phyloP scores from a whole-genome alignment of 1,140 invertebrate genomes.

The Atta texana region DNA sequence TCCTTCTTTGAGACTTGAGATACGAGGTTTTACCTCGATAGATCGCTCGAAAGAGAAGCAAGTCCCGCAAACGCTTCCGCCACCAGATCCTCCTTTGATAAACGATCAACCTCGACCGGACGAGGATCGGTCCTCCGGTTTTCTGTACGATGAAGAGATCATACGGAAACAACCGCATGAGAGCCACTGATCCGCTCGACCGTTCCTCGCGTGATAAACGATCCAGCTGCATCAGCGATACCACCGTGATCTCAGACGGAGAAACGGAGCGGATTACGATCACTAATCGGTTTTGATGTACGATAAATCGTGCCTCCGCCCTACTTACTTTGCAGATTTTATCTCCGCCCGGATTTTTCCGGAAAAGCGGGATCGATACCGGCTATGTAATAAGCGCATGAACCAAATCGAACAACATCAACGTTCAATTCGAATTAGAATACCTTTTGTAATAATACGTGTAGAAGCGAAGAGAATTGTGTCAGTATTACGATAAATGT shows the following conservation, averaged over 20 bases:
- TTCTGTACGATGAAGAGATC: conserved; percentile 20
- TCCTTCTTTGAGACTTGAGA: not conserved
- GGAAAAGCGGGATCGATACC: conserved; percentile 34
- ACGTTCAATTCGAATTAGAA: not conserved
- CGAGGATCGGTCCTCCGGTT: conserved; percentile 16
- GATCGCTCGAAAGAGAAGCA: conserved; percentile 49
- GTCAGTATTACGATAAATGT: conserved; percentile 7
- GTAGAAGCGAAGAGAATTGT: not conserved
- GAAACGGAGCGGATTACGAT: conserved; percentile 73
- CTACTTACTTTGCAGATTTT: conserved; percentile 63
- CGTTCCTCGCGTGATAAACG: conserved; percentile 72
- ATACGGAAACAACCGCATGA: conserved; percentile 40
- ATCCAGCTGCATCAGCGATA: conserved; percentile 66
- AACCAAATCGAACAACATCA: conserved; percentile 44
- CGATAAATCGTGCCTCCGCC: conserved; percentile 65
- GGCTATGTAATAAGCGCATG: conserved; percentile 12
- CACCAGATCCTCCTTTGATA: conserved; percentile 66
- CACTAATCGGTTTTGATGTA: conserved; percentile 70
- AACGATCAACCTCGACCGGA: conserved; percentile 64
- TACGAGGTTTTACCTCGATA: conserved; percentile 55
- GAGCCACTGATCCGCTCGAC: conserved; percentile 68
- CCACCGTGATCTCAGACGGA: conserved; percentile 68
- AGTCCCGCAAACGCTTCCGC: conserved; percentile 69
- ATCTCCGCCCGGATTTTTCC: conserved; percentile 46
- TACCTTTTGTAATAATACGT: not conserved